Percentiles rank a stretch among this genome's conserved stretches.
Evolutionary conservation across 2,888 invertebrate species (phyloP).

Genomic region (Synanthedon andrenaeformis): DNA sequence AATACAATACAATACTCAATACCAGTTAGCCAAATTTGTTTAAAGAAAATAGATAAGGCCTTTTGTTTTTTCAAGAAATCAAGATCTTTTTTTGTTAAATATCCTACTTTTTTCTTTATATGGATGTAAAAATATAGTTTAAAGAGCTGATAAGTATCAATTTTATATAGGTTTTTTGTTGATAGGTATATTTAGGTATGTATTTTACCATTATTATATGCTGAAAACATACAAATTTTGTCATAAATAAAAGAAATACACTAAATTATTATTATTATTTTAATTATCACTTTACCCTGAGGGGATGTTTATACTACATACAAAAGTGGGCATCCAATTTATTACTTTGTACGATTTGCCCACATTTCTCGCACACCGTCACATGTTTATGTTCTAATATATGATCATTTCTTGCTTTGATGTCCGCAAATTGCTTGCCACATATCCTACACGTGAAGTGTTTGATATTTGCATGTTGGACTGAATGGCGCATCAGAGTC

Average conservation of each 20-base stretch:
- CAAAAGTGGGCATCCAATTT: constrained; percentile 34
- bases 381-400: constrained; percentile 31
- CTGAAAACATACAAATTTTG: background rate
- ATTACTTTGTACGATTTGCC: constrained; percentile 29
- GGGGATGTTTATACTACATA: constrained; percentile 5
- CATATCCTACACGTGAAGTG: constrained; percentile 32
- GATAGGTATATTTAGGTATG: background rate
- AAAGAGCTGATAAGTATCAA: background rate
- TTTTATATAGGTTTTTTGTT: background rate
- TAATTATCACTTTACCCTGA: no score
- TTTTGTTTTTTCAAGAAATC: no score
- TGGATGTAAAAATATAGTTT: background rate
- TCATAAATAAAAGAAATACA: background rate
- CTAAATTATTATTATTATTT: no score
- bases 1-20: no score
- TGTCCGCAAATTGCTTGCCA: constrained; percentile 23
- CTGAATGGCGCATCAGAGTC: constrained; percentile 37
- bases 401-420: constrained; percentile 28
- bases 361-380: constrained; percentile 55
- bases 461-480: constrained; percentile 23
- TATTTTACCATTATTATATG: background rate
- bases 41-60: no score
- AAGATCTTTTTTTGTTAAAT: background rate
- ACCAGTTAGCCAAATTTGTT: no score
- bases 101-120: background rate